Conservation (phyloP, 1,140 invertebrate species). For the Bombus picipes region DNA sequence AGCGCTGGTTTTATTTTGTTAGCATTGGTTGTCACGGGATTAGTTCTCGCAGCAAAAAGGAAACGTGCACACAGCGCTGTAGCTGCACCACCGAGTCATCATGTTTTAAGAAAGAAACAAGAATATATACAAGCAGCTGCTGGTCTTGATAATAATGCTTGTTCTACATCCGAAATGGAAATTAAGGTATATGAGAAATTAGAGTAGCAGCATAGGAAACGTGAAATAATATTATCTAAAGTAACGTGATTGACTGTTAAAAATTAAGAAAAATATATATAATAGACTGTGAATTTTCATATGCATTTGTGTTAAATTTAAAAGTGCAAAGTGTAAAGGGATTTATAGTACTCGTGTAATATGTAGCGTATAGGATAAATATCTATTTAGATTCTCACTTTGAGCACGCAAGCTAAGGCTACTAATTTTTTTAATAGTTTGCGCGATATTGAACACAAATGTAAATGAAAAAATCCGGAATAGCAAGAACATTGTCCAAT, state of each 20-base stretch:
- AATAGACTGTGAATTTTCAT: no score
- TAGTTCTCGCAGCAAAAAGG: slow-evolving; percentile 85
- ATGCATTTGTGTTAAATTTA: no score
- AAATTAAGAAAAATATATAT: no score
- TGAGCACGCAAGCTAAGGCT: not conserved
- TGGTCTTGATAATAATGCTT: slow-evolving; percentile 75
- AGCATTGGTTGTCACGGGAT: slow-evolving; percentile 84
- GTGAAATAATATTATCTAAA: not conserved
- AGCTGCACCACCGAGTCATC: slow-evolving; percentile 69
- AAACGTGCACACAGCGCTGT: slow-evolving; percentile 80
- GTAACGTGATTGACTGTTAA: no score
- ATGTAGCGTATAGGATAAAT: no score
- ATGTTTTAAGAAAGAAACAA: slow-evolving; percentile 75
- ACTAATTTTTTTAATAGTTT: not conserved
- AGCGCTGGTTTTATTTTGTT: slow-evolving; percentile 85
- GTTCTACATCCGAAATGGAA: slow-evolving; percentile 77
- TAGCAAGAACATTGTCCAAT: not conserved
- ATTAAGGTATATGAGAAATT: slow-evolving; percentile 65
- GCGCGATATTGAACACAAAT: not conserved
- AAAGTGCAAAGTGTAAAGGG: no score
- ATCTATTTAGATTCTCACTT: no score
- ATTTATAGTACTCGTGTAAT: no score
- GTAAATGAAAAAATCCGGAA: not conserved
- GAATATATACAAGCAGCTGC: slow-evolving; percentile 66
- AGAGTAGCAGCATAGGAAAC: not conserved